Base-by-base conservation (phyloP, 1,140 invertebrate species). In the Drosophila teissieri region DNA sequence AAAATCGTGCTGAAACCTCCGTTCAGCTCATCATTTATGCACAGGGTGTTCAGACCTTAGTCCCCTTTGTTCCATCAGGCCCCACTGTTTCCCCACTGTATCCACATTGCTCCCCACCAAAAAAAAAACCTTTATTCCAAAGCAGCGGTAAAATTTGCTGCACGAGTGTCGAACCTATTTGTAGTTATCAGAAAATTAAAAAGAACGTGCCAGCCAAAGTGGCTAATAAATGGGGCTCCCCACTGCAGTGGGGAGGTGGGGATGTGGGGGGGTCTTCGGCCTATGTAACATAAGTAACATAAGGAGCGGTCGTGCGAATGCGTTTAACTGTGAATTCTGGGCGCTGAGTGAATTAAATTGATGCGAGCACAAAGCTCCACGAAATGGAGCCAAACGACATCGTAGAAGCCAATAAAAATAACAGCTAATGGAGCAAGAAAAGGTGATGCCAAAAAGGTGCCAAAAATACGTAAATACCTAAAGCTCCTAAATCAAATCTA, bases 111-210 rank as follows among this genome's bases (percentile, higher is more conserved):
- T 39, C 11, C 55, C 46, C 8, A 27, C 62, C 2, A 5, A 2
- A 27, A 12, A 15, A 49, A 63, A 22, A 3, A n/a, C 17, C 31
- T 27, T n/a, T 22, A 15, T 42, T 24, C 42, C 48, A 4, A 42
- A 78, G 73, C 79, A 86, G 83, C 83, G 83, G 83, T 88, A 88
- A 88, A 80, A 88, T 88, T 83, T 88, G 83, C 79, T 80, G 83
- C 83, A 88, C 83, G 83, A 88, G 83, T 85, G 82, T 88, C 75
- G 83, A 88, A 88, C 84, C 79, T 88, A 88, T 88, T 88, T 88
- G 83, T 88, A 88, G 83, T 88, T 88, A 88, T 88, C 84, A 88
- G 83, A 88, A 88, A 88, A 88, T 88, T 88, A 88, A 88, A 88
- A 88, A 89, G 79, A 88, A 88, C 83, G 79, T 88, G 79, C 63